These are phyloP conservation scores for Callinectes sapidus DNA, from an alignment of 2,888 invertebrate species.

Conservation along the genomic window DNA sequence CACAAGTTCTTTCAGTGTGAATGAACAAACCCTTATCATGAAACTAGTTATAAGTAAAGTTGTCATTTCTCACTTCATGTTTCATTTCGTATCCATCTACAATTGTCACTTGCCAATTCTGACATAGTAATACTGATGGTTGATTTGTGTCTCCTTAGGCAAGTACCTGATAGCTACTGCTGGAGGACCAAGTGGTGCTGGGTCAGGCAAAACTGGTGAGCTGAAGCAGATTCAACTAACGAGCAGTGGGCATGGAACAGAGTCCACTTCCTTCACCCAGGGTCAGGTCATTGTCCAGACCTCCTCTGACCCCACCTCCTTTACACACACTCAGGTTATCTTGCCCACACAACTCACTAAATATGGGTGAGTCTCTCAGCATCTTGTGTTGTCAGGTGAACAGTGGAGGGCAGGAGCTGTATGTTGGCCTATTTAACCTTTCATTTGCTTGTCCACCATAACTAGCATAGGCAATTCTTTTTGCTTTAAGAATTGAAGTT, in stretches of 20 bases:
- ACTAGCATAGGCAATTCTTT: background rate
- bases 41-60: too few relatives aligned
- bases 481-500: background rate
- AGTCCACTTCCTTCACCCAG: constrained; percentile 59
- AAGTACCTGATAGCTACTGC: constrained; percentile 72
- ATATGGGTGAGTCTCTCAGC: constrained; percentile 67
- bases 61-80: too few relatives aligned
- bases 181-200: constrained; percentile 65
- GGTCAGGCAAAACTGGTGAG: constrained; percentile 62
- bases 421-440: background rate
- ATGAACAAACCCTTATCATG: too few relatives aligned
- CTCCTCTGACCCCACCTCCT: constrained; percentile 66
- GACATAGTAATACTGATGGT: background rate
- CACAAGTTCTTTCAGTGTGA: too few relatives aligned
- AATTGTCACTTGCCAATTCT: background rate
- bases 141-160: constrained; percentile 43
- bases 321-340: constrained; percentile 71
- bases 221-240: constrained; percentile 71
- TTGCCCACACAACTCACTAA: constrained; percentile 71
- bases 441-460: background rate
- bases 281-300: constrained; percentile 71
- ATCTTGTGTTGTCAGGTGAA: background rate
- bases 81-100: too few relatives aligned
- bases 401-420: background rate
- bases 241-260: constrained; percentile 48